Evolutionary conservation across 2,113 vertebrate species (phyloP).

Genomic region (Brachyhypopomus occidentalis): DNA sequence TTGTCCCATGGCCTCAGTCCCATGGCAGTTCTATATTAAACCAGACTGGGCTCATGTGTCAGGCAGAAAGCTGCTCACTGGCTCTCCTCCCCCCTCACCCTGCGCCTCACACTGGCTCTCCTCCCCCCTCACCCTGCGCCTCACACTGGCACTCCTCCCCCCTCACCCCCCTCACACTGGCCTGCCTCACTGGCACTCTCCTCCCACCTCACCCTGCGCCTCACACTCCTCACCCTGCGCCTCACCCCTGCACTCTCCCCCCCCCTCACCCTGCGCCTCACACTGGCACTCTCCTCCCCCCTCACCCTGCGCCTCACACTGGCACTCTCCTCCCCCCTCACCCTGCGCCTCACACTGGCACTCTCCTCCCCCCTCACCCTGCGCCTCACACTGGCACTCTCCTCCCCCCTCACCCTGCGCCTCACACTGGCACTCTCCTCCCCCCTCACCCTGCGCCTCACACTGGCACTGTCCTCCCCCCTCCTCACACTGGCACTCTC

Average conservation of each 20-base stretch:
- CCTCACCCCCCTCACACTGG: constrained; percentile 11
- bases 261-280: too few relatives aligned
- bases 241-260: too few relatives aligned
- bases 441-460: too few relatives aligned
- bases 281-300: constrained; percentile 33
- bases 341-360: constrained; percentile 31
- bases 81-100: constrained; percentile 27
- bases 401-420: constrained; percentile 8
- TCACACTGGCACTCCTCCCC: background rate
- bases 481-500: too few relatives aligned
- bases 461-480: too few relatives aligned
- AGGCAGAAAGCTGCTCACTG: constrained; percentile 58
- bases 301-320: constrained; percentile 20
- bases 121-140: constrained; percentile 9
- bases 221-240: too few relatives aligned
- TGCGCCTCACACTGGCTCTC: constrained; percentile 15
- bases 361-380: constrained; percentile 27
- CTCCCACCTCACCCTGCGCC: constrained; percentile 14
- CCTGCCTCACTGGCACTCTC: constrained; percentile 42
- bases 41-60: constrained; percentile 64
- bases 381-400: too few relatives aligned
- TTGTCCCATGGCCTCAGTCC: constrained; percentile 27
- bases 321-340: constrained; percentile 29
- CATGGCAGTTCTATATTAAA: constrained; percentile 58
- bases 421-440: background rate